phyloP scores from a whole-genome alignment of 2,113 vertebrate genomes.

The Argyrosomus japonicus region DNA sequence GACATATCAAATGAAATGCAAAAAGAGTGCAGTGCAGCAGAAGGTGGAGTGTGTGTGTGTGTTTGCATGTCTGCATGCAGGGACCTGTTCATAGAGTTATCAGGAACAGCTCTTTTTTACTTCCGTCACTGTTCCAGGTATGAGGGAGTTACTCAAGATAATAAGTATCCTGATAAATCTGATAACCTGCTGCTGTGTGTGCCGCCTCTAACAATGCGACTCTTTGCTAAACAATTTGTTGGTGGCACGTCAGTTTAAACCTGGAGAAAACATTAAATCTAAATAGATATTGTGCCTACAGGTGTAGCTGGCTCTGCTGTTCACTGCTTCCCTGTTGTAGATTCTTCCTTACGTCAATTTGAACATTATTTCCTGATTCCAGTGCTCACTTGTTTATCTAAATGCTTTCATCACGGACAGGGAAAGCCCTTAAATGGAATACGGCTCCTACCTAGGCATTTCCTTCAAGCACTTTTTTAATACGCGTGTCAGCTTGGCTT shows the following conservation, averaged over 20 bases:
- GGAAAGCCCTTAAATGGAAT: neutral
- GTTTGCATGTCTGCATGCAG: neutral
- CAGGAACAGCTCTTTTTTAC: neutral
- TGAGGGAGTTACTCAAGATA: neutral
- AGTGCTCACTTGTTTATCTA: neutral
- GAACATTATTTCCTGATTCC: neutral
- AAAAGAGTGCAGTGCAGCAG: neutral
- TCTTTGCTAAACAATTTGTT: neutral
- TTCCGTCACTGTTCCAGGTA: neutral
- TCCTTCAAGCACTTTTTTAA: too few species aligned
- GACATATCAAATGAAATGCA: neutral
- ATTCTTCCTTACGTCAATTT: neutral
- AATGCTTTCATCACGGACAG: neutral
- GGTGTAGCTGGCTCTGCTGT: neutral
- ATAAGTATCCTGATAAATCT: neutral
- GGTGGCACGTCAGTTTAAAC: neutral
- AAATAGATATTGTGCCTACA: too few species aligned
- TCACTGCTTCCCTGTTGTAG: neutral
- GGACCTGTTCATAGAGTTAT: neutral
- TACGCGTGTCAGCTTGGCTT: too few species aligned
- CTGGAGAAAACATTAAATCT: neutral
- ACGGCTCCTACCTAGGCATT: neutral
- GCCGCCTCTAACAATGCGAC: neutral
- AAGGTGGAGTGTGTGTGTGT: neutral
- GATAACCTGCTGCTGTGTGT: neutral